phyloP scores from a whole-genome alignment of 2,797 vertebrate species.

The Melanotaenia boesemani region DNA sequence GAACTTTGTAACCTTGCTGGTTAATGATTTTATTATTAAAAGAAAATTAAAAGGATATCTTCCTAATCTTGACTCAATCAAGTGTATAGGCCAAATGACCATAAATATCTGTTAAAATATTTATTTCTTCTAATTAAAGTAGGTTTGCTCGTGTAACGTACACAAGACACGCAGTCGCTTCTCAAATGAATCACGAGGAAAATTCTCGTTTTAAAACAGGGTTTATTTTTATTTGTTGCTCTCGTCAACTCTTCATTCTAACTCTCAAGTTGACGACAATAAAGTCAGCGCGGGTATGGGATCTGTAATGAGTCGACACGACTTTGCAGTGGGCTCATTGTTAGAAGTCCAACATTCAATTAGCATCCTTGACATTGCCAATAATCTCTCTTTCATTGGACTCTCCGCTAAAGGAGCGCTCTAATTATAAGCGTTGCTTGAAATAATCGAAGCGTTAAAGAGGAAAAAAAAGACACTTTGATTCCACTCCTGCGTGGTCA shows the following conservation, averaged over 20 bases:
- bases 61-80: neutral
- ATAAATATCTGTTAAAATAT: neutral
- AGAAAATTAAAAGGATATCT: neutral
- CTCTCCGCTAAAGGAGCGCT: slow-evolving; percentile 75
- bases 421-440: slow-evolving; percentile 83
- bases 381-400: slow-evolving; percentile 84
- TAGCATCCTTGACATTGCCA: slow-evolving; percentile 87
- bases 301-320: slow-evolving; percentile 78
- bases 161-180: neutral
- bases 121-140: neutral
- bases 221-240: slow-evolving; percentile 16
- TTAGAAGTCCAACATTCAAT: slow-evolving; percentile 87
- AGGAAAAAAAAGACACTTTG: slow-evolving; percentile 69
- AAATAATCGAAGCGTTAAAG: slow-evolving; percentile 84
- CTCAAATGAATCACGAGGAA: slow-evolving; percentile 4
- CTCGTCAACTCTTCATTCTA: slow-evolving; percentile 24
- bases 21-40: neutral
- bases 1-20: neutral
- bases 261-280: slow-evolving; percentile 44
- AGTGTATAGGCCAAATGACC: neutral
- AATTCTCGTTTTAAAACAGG: neutral
- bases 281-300: slow-evolving; percentile 66
- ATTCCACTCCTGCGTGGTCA: slow-evolving; percentile 66
- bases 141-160: neutral
- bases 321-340: slow-evolving; percentile 80